These are phyloP conservation scores for Rhombomys opimus DNA, from an alignment of 2,113 vertebrate genomes.

Conservation along the genomic window DNA sequence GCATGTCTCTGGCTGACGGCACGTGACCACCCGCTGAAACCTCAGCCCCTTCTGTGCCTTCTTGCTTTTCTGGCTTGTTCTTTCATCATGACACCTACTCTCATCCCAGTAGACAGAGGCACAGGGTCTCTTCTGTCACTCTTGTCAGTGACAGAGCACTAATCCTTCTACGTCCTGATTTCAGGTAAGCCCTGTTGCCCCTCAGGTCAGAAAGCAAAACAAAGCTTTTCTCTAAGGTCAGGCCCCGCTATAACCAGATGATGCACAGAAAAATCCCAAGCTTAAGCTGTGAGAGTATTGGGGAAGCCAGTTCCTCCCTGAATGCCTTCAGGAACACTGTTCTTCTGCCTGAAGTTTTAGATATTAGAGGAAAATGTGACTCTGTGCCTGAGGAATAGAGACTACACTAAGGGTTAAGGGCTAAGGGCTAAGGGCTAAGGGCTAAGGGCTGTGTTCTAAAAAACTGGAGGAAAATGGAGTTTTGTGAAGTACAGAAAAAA, in stretches of 20 bases:
- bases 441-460: background rate
- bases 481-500: no score
- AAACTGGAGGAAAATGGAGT: background rate
- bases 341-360: background rate
- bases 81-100: background rate
- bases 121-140: background rate
- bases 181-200: background rate
- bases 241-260: background rate
- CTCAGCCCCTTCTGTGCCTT: background rate
- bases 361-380: background rate
- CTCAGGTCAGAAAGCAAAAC: background rate
- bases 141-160: background rate
- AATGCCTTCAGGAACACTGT: background rate
- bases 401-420: background rate
- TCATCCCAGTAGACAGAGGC: background rate
- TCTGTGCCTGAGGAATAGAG: background rate
- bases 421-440: background rate
- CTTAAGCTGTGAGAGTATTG: no score
- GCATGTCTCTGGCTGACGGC: background rate
- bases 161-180: background rate
- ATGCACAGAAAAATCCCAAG: background rate
- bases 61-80: background rate
- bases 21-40: background rate
- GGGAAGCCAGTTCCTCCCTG: background rate
- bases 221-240: background rate